Conservation (phyloP, 2,888 invertebrate species). For the Iselma pallidipennis region DNA sequence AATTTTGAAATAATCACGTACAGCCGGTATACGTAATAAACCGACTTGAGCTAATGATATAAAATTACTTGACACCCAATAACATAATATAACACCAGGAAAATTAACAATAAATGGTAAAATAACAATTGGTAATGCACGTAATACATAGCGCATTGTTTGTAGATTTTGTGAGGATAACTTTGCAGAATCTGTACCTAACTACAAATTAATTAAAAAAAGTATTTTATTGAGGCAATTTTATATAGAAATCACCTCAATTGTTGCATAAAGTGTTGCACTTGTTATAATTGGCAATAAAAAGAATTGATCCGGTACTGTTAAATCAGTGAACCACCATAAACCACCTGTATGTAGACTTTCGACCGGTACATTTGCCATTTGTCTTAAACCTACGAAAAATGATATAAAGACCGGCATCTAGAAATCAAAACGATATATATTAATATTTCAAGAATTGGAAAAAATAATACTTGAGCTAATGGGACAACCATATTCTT, state of each 20-base stretch:
- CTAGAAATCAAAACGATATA: slow-evolving; percentile 50
- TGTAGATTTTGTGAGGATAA: slow-evolving; percentile 70
- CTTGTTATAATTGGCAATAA: slow-evolving; percentile 84
- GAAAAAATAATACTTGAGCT: slow-evolving; percentile 65
- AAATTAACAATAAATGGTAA: slow-evolving; percentile 88
- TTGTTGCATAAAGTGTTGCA: slow-evolving; percentile 77
- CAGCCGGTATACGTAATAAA: slow-evolving; percentile 72
- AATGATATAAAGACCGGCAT: slow-evolving; percentile 89
- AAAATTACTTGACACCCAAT: slow-evolving; percentile 89
- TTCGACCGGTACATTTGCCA: slow-evolving; percentile 90
- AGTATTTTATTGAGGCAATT: background rate
- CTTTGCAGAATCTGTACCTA: slow-evolving; percentile 77
- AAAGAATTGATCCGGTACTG: slow-evolving; percentile 87
- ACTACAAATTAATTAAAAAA: slow-evolving; percentile 47
- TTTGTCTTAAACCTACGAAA: slow-evolving; percentile 83
- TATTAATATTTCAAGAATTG: slow-evolving; percentile 8
- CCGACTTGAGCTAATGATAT: slow-evolving; percentile 82
- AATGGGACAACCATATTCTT: slow-evolving; percentile 78
- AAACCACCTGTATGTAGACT: slow-evolving; percentile 88
- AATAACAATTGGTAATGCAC: slow-evolving; percentile 76
- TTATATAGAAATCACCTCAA: slow-evolving; percentile 62
- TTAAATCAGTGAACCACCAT: slow-evolving; percentile 92
- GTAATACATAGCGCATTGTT: slow-evolving; percentile 73
- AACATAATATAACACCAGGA: slow-evolving; percentile 84
- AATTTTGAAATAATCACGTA: slow-evolving; percentile 78